Percentiles rank a stretch among this genome's conserved stretches.
These are phyloP conservation scores for Meganola albula DNA, from an alignment of 2,888 invertebrate species.

Conservation along the genomic window DNA sequence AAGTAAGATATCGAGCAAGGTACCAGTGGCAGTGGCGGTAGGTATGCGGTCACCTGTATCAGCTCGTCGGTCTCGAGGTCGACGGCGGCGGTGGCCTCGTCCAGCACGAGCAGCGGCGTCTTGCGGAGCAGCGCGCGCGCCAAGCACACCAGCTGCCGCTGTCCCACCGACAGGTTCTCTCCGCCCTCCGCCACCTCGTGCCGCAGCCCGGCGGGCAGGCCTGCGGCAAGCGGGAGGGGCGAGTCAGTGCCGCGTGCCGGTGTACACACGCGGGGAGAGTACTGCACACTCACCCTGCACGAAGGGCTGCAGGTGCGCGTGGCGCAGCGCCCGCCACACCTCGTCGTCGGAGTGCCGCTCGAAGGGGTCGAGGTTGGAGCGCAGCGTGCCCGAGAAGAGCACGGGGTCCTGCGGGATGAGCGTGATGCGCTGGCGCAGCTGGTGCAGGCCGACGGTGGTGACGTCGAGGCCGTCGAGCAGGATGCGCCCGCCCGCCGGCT, in stretches of 20 bases:
- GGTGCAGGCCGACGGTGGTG: slow-evolving; percentile 88
- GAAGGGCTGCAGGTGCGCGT: slow-evolving; percentile 92
- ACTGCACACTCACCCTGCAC: slow-evolving; percentile 77
- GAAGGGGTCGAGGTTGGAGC: slow-evolving; percentile 96
- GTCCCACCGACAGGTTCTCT: slow-evolving; percentile 93
- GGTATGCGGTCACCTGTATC: slow-evolving; percentile 80
- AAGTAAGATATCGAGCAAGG: not conserved
- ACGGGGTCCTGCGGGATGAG: slow-evolving; percentile 97
- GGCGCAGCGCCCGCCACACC: slow-evolving; percentile 91
- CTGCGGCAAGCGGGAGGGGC: slow-evolving; percentile 37
- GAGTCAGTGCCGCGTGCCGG: not conserved
- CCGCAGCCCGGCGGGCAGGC: slow-evolving; percentile 84
- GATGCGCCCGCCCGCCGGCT: slow-evolving; percentile 88
- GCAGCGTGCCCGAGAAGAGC: slow-evolving; percentile 92
- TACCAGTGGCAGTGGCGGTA: not conserved
- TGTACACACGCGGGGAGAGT: not conserved
- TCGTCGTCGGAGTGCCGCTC: slow-evolving; percentile 85
- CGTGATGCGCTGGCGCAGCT: slow-evolving; percentile 88
- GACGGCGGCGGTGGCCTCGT: slow-evolving; percentile 94
- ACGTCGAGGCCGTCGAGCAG: slow-evolving; percentile 91
- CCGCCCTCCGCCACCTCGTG: slow-evolving; percentile 95
- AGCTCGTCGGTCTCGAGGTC: slow-evolving; percentile 94
- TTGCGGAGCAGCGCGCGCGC: slow-evolving; percentile 90
- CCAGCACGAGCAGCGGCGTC: slow-evolving; percentile 89
- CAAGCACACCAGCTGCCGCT: slow-evolving; percentile 92